phyloP scores from a whole-genome alignment of 1,140 invertebrate species.

The Brachionus plicatilis region DNA sequence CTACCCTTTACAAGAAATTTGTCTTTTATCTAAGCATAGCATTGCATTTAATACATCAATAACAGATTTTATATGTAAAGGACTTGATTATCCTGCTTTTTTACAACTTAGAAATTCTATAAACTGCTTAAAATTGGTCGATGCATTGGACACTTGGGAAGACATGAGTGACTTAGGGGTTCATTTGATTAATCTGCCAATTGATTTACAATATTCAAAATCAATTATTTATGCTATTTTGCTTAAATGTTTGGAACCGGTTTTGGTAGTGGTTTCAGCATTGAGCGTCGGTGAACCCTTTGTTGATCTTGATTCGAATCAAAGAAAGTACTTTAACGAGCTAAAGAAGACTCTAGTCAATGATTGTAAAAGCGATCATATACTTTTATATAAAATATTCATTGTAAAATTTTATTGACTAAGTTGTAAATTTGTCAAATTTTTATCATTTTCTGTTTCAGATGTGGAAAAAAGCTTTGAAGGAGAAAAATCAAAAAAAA shows the following conservation, averaged over 20 bases:
- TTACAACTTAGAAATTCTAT: conserved; percentile 71
- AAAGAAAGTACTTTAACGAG: neutral
- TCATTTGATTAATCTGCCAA: conserved; percentile 77
- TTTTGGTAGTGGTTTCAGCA: conserved; percentile 82
- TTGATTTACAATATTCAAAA: conserved; percentile 83
- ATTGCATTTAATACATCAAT: conserved; percentile 71
- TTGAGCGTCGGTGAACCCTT: conserved; percentile 70
- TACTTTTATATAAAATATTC: conserved; percentile 76
- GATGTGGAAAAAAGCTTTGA: conserved; percentile 64
- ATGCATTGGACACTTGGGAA: conserved; percentile 69
- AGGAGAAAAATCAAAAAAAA: conserved; percentile 64
- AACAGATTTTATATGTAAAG: conserved; percentile 71
- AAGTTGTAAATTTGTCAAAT: neutral
- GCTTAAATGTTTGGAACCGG: conserved; percentile 85
- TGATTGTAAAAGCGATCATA: conserved; percentile 80
- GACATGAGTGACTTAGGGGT: conserved; percentile 79
- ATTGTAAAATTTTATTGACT: conserved; percentile 62
- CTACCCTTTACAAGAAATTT: conserved; percentile 64
- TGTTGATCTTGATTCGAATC: conserved; percentile 39
- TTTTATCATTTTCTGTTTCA: conserved; percentile 45
- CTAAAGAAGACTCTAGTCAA: conserved; percentile 66
- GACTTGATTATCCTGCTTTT: conserved; percentile 75
- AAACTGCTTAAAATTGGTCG: conserved; percentile 69
- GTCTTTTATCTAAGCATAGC: conserved; percentile 78
- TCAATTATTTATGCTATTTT: conserved; percentile 83